These are phyloP conservation scores for Cydia strobilella DNA, from an alignment of 1,140 invertebrate species.

Conservation along the genomic window DNA sequence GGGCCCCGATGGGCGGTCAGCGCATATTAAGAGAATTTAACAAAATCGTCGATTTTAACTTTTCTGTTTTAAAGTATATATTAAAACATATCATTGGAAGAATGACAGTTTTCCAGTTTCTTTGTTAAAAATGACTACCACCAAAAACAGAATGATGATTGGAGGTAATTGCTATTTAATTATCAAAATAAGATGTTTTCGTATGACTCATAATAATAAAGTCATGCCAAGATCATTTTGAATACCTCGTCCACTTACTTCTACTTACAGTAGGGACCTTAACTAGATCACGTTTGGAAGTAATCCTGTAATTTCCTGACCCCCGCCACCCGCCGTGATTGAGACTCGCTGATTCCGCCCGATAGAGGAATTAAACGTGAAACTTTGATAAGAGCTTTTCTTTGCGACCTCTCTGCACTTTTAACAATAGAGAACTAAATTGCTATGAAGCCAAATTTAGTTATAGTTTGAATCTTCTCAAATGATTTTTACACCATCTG, in stretches of 20 bases:
- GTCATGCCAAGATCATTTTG: neutral
- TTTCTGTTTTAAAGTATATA: too few relatives aligned
- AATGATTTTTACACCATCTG: too few relatives aligned
- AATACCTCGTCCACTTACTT: neutral
- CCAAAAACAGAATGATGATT: too few relatives aligned
- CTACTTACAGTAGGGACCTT: neutral
- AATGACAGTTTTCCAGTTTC: too few relatives aligned
- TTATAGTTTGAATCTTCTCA: too few relatives aligned
- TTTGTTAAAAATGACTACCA: too few relatives aligned
- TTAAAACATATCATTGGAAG: too few relatives aligned
- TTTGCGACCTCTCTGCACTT: neutral
- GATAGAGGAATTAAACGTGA: slow-evolving; percentile 13
- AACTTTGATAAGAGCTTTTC: neutral
- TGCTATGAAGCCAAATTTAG: neutral
- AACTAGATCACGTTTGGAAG: slow-evolving; percentile 27
- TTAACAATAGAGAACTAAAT: neutral
- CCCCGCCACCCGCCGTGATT: neutral
- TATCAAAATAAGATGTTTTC: too few relatives aligned
- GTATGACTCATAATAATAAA: neutral
- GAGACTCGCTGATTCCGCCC: neutral
- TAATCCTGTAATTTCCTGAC: slow-evolving; percentile 16
- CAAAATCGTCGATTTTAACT: too few relatives aligned
- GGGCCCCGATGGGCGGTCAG: too few relatives aligned
- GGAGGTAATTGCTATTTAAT: too few relatives aligned
- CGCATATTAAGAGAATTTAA: too few relatives aligned